Evolutionary conservation across 1,140 invertebrate genomes (phyloP).

Genomic region (Drosophila kurseongensis): DNA sequence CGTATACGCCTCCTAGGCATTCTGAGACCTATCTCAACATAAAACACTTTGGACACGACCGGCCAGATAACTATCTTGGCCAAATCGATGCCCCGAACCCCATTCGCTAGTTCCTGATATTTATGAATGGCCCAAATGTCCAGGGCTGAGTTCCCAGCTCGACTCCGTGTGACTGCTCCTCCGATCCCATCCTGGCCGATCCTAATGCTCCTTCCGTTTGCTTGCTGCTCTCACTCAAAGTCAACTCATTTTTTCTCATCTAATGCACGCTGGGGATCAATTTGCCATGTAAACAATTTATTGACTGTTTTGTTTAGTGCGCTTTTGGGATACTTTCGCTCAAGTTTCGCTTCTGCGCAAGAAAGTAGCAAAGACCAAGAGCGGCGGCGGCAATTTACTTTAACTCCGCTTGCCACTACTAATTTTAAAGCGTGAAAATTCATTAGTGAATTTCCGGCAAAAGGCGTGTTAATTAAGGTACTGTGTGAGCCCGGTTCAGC

Average conservation of each 20-base stretch:
- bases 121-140: slow-evolving; percentile 36
- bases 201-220: slow-evolving; percentile 13
- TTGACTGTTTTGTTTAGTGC: slow-evolving; percentile 81
- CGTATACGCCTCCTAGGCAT: slow-evolving; percentile 1
- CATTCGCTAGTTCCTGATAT: slow-evolving; percentile 29
- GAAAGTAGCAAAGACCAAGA: slow-evolving; percentile 2
- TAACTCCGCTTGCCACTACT: slow-evolving; percentile 24
- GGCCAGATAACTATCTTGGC: slow-evolving; percentile 11
- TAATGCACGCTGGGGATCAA: slow-evolving; percentile 83
- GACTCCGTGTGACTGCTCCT: slow-evolving; percentile 5
- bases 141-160: slow-evolving; percentile 17
- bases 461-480: slow-evolving; percentile 68
- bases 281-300: slow-evolving; percentile 83
- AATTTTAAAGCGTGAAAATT: slow-evolving; percentile 67
- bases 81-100: slow-evolving; percentile 4
- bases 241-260: slow-evolving; percentile 83
- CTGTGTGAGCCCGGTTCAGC: slow-evolving; percentile 22
- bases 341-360: slow-evolving; percentile 55
- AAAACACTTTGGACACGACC: slow-evolving; percentile 16
- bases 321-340: slow-evolving; percentile 75
- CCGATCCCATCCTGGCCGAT: slow-evolving; percentile 1
- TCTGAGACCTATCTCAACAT: slow-evolving; percentile 27
- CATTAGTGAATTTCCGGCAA: slow-evolving; percentile 49
- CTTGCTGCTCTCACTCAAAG: slow-evolving; percentile 63
- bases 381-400: slow-evolving; percentile 12